Base-by-base conservation (phyloP, 2,797 vertebrate genomes). In the Hypotaenidia okinawae region DNA sequence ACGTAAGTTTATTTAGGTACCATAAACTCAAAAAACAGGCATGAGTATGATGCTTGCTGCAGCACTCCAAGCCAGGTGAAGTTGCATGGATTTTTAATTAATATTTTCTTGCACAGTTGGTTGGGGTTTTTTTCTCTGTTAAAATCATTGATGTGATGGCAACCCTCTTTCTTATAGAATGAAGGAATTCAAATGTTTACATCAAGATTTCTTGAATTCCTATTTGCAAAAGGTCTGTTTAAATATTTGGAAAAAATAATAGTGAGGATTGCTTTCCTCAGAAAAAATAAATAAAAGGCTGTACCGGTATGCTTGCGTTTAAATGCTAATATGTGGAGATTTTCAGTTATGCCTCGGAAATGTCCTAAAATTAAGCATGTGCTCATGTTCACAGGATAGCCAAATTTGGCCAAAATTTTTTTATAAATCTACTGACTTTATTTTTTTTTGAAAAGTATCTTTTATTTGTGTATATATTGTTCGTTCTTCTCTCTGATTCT, bases 401-500 rank as follows among this genome's bases (percentile, higher is more conserved):
- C 79, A 30, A 67, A 69, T 73, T 43, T 59, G 27, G 6, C 16
- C 59, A 33, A 24, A 68, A 25, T 13, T 52, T 39, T 67, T 52
- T 43, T 63, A 47, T 45, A 79, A 35, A 67, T 52, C 13, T 8
- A 11, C 12, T 43, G 21, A 3, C 2, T 66, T 45, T 5, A 4
- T n/a, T 35, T 10, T 7, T 7, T 58, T 51, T 63, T 47, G 28
- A 6, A 0, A 22, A 54, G 52, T 33, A 32, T 28, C 12, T 14
- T 28, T 2, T 27, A 27, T 81, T 41, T 57, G 21, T 2, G 3
- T n/a, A 32, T 32, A 17, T 35, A 5, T 24, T 75, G 3, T 0
- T 45, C 13, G 27, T 66, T 59, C 12, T 79, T 70, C 35, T 75
- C 2, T 54, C 23, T 35, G 16, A 49, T 77, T 27, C 39, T 74